Evolutionary conservation across 2,113 vertebrate species (phyloP).

Genomic region (Sorex fumeus): DNA sequence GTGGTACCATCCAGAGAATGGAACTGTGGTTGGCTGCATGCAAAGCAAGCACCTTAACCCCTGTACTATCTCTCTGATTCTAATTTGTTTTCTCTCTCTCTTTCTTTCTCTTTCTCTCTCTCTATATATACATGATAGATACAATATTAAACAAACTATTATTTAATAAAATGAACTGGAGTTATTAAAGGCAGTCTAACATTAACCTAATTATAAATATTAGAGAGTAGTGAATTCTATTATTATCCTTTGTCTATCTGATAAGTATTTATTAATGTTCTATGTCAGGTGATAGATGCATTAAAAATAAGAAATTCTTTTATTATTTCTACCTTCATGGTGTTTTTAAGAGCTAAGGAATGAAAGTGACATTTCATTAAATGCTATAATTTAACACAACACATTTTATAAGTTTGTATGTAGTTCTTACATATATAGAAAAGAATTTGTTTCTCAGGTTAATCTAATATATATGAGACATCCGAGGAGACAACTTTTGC

Average conservation of each 20-base stretch:
- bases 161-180: not conserved
- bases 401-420: not conserved
- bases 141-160: not conserved
- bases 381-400: not conserved
- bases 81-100: too few species aligned
- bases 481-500: not conserved
- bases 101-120: too few species aligned
- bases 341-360: conserved; percentile 27
- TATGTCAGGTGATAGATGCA: not conserved
- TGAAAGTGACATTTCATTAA: not conserved
- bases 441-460: not conserved
- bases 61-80: too few species aligned
- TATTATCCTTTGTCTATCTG: not conserved
- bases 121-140: too few species aligned
- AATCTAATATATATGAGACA: not conserved
- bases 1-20: too few species aligned
- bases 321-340: not conserved
- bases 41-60: too few species aligned
- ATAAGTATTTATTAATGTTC: not conserved
- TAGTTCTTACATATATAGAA: not conserved
- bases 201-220: not conserved
- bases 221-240: not conserved
- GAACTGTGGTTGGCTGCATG: too few species aligned
- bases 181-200: not conserved
- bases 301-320: not conserved